Evolutionary conservation across 2,113 vertebrate genomes (phyloP), one percentile per base, ranked within the genome.

Genomic region (Eublepharis macularius): DNA sequence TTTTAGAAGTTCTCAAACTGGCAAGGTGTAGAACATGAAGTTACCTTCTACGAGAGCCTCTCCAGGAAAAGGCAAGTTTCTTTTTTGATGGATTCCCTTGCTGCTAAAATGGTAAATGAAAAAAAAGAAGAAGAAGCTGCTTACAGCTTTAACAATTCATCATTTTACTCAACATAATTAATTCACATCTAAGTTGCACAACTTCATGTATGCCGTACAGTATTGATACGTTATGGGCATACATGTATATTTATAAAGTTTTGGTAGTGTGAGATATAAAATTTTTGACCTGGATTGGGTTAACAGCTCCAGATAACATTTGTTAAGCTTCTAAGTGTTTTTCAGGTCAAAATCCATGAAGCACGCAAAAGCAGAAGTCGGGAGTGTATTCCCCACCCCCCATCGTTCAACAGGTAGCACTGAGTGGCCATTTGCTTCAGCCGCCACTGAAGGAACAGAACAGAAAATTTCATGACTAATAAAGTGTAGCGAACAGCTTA

Each of bases 1-100:
- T 94, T 92, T 91, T 92, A 95, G 86, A 87, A 89, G 60, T 92
- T 89, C 91, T 92, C 87, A 91, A 89, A 92, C 91, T 88, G 91
- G 78, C 89, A 93, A 94, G 83, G 91, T 91, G 89, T 85, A 87
- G 51, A 89, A 88, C 75, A 87, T 83, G 77, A 95, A 88, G 90
- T 85, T 88, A 87, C 88, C 87, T 87, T 80, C 86, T 87, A 39
- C 39, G 88, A 82, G 87, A 92, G 86, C 76, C 0, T 0, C 34
- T 86, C n/a, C 78, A 91, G 90, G 86, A 72, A 91, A 89, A 75
- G 84, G 39, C 73, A n/a, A 73, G 45, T 91, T 93, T 87, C 82
- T 76, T 87, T 91, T 91, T 82, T 74, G 51, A 11, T 60, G 51
- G 36, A 57, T 92, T 93, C 93, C 45, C 76, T 83, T 60, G 83